phyloP scores from a whole-genome alignment of 2,113 vertebrate genomes.

The Hippocampus abdominalis region DNA sequence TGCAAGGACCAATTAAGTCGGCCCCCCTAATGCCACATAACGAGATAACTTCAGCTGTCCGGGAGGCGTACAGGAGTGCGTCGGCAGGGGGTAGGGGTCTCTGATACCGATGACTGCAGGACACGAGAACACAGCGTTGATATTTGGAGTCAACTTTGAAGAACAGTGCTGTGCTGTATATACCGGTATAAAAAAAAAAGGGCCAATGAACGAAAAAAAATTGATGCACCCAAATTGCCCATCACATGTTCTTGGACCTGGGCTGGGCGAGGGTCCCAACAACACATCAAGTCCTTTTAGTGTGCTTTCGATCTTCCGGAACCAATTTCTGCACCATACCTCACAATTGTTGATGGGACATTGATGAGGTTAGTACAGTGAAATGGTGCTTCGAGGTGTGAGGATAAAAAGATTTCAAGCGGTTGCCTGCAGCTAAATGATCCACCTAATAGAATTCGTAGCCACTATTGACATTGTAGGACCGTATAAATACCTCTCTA shows the following conservation, averaged over 20 bases:
- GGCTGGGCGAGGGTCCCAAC: background rate
- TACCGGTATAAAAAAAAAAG: too few relatives aligned
- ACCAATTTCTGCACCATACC: slow-evolving; percentile 17
- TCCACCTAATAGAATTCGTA: slow-evolving; percentile 39
- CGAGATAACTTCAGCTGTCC: slow-evolving; percentile 19
- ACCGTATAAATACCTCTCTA: slow-evolving; percentile 31
- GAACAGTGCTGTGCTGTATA: background rate
- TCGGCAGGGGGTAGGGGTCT: background rate
- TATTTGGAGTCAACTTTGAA: slow-evolving; percentile 19
- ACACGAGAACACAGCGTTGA: background rate
- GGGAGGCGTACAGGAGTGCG: slow-evolving; percentile 6
- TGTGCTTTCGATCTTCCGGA: slow-evolving; percentile 27
- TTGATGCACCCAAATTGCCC: too few relatives aligned
- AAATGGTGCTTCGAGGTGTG: slow-evolving; percentile 40
- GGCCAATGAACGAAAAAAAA: too few relatives aligned
- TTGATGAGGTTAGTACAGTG: slow-evolving; percentile 45
- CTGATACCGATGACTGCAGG: background rate
- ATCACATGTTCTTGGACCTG: background rate
- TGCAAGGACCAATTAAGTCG: slow-evolving; percentile 52
- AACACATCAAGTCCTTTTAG: slow-evolving; percentile 14
- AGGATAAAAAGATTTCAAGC: slow-evolving; percentile 51
- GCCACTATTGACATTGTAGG: slow-evolving; percentile 13
- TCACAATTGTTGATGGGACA: slow-evolving; percentile 25
- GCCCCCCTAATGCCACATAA: slow-evolving; percentile 29
- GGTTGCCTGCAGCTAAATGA: slow-evolving; percentile 36